phyloP scores from a whole-genome alignment of 2,113 vertebrate genomes.

The Nematolebias whitei region DNA sequence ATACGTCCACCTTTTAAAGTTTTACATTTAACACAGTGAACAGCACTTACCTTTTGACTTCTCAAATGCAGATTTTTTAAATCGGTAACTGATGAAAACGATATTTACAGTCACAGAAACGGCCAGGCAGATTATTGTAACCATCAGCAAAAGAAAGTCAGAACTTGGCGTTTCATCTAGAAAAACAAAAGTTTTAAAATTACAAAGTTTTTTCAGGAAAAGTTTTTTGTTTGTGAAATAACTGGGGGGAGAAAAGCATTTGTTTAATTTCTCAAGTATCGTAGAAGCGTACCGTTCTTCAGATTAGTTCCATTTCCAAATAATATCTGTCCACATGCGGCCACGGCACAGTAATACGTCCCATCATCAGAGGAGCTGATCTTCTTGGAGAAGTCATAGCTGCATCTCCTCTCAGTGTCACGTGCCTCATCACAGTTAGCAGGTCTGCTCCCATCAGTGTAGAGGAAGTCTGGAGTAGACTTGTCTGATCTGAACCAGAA shows the following conservation, averaged over 20 bases:
- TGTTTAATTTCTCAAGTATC: not conserved
- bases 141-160: not conserved
- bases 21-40: too few species aligned
- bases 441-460: constrained; percentile 3
- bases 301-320: constrained; percentile 27
- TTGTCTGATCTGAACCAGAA: constrained; percentile 41
- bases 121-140: accelerated
- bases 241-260: not conserved
- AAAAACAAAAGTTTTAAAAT: not conserved
- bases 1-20: too few species aligned
- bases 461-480: constrained; percentile 12
- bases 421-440: not conserved
- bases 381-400: constrained; percentile 16
- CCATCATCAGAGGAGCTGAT: constrained; percentile 32
- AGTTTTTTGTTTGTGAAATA: not conserved
- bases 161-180: accelerated
- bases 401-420: not conserved
- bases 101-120: constrained; percentile 14
- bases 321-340: constrained; percentile 26
- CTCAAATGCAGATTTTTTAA: accelerated
- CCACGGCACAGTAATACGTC: constrained; percentile 42
- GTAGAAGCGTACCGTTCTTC: not conserved
- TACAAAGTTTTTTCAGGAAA: not conserved
- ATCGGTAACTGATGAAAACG: constrained; percentile 17
- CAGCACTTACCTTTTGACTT: constrained; percentile 6